A percentile compares a stretch with the other conserved stretches of the same genome.
Evolutionary conservation across 2,797 vertebrate species (phyloP).

Genomic region (Helostoma temminkii): DNA sequence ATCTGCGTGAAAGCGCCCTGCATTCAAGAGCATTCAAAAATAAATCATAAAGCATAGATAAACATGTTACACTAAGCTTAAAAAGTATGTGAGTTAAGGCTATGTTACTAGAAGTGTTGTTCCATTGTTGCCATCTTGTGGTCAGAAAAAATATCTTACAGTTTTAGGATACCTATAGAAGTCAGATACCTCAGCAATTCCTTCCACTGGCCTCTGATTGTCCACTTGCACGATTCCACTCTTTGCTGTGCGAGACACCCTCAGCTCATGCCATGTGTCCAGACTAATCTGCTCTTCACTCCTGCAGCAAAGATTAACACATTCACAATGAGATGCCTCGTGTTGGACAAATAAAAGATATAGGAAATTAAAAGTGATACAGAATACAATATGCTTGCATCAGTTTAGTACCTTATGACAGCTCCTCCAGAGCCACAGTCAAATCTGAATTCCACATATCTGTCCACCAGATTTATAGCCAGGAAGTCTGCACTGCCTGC

Average conservation of each 20-base stretch:
- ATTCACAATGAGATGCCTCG: not conserved
- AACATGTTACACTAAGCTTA: not conserved
- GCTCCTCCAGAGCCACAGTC: slow-evolving; percentile 96
- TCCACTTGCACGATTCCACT: slow-evolving; percentile 96
- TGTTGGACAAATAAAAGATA: not conserved
- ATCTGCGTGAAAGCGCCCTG: slow-evolving; percentile 99
- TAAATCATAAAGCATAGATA: not conserved
- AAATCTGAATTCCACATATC: slow-evolving; percentile 93
- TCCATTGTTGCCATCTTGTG: slow-evolving; percentile 19
- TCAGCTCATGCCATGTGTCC: slow-evolving; percentile 91
- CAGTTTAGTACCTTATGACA: slow-evolving; percentile 86
- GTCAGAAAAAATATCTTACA: not conserved
- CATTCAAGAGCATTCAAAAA: not conserved
- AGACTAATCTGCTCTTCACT: slow-evolving; percentile 89
- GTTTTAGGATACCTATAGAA: not conserved
- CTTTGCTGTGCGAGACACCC: slow-evolving; percentile 93
- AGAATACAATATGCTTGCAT: not conserved
- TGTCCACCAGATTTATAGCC: slow-evolving; percentile 87
- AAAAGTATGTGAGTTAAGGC: not conserved
- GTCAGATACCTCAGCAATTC: slow-evolving; percentile 89
- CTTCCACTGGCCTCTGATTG: slow-evolving; percentile 89
- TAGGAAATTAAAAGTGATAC: not conserved
- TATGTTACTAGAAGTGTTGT: not conserved
- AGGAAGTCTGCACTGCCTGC: slow-evolving; percentile 91
- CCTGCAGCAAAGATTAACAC: slow-evolving; percentile 76